Evolutionary conservation across 2,113 vertebrate species (phyloP).

Genomic region (Ammodytes dubius): DNA sequence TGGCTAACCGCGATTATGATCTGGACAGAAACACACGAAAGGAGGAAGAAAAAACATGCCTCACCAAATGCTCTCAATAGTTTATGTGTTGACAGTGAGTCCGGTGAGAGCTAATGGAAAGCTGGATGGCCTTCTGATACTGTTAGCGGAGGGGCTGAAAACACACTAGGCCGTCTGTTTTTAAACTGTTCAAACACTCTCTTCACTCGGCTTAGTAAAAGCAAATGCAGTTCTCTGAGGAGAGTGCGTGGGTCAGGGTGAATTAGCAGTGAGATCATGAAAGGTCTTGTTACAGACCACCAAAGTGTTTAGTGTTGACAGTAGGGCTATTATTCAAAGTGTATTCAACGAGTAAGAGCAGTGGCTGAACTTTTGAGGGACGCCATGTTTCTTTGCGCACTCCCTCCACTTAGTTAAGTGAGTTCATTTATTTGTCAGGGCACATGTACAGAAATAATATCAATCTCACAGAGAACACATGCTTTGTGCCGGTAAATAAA

Average conservation of each 20-base stretch:
- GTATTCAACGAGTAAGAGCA: not conserved
- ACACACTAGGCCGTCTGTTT: not conserved
- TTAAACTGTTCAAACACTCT: conserved; percentile 25
- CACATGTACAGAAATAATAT: too few species aligned
- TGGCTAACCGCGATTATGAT: conserved; percentile 99
- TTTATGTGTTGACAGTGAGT: not conserved
- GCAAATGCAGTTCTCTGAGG: rapidly evolving
- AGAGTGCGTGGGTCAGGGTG: not conserved
- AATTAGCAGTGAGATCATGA: not conserved
- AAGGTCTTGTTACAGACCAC: not conserved
- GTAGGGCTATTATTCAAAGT: not conserved
- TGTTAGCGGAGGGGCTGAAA: not conserved
- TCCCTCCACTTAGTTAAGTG: too few species aligned
- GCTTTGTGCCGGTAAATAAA: too few species aligned
- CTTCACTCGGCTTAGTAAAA: not conserved
- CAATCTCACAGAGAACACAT: too few species aligned
- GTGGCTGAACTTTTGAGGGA: not conserved
- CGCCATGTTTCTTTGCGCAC: not conserved
- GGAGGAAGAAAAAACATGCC: not conserved
- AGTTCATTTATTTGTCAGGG: too few species aligned
- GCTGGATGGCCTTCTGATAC: not conserved
- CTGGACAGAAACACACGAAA: conserved; percentile 72
- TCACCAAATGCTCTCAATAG: not conserved
- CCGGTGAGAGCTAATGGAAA: not conserved
- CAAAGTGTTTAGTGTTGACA: not conserved